Evolutionary conservation across 2,113 vertebrate genomes (phyloP).

Genomic region (Nannospalax galili): DNA sequence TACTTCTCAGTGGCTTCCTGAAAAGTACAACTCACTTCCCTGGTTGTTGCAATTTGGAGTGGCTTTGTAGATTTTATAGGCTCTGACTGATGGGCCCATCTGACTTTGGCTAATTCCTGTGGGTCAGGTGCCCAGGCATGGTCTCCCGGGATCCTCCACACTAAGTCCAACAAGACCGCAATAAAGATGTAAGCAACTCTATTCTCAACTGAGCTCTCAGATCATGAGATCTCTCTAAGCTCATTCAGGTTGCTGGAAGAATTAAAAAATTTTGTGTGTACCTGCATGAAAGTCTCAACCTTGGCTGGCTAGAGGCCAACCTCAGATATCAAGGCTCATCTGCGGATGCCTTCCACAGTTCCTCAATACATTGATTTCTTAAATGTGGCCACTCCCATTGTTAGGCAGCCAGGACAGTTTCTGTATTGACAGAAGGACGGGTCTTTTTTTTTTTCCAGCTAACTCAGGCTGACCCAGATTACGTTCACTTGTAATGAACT

Average conservation of each 20-base stretch:
- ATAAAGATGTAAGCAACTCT: background rate
- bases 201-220: background rate
- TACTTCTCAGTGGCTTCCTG: background rate
- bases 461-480: background rate
- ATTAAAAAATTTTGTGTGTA: background rate
- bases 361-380: background rate
- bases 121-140: background rate
- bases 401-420: background rate
- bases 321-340: background rate
- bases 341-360: background rate
- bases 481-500: background rate
- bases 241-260: background rate
- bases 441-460: background rate
- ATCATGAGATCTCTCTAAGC: background rate
- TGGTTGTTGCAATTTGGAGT: background rate
- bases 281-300: background rate
- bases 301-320: background rate
- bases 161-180: background rate
- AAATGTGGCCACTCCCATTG: background rate
- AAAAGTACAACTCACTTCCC: rapidly evolving
- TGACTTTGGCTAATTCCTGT: background rate
- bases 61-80: background rate
- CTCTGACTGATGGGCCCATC: background rate
- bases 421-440: background rate
- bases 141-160: background rate